These are phyloP conservation scores for Epinephelus awoara DNA, from an alignment of 2,797 vertebrate species.

Conservation along the genomic window DNA sequence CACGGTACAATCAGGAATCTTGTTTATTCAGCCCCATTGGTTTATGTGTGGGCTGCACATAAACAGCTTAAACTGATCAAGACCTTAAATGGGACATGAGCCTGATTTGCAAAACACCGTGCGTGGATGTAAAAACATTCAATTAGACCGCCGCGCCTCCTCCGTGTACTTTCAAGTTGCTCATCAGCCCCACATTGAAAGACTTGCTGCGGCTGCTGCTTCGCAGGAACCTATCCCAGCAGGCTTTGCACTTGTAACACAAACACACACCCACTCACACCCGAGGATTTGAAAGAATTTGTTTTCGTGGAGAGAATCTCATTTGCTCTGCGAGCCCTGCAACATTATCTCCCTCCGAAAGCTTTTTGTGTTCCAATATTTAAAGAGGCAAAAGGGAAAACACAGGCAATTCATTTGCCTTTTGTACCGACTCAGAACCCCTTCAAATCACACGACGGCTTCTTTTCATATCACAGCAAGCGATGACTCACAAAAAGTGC, in stretches of 20 bases:
- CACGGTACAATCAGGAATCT: constrained; percentile 3
- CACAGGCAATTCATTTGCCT: constrained; percentile 58
- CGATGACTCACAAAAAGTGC: constrained; percentile 34
- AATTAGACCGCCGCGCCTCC: constrained; percentile 56
- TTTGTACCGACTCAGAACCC: constrained; percentile 46
- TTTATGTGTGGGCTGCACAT: constrained; percentile 41
- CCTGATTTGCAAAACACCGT: constrained; percentile 42
- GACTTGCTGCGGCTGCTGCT: constrained; percentile 39
- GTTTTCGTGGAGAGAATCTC: constrained; percentile 71
- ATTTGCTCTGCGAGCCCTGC: constrained; percentile 63
- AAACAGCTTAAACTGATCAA: constrained; percentile 51
- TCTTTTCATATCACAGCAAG: constrained; percentile 31
- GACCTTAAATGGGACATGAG: constrained; percentile 47
- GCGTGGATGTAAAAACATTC: constrained; percentile 49
- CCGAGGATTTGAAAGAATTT: constrained; percentile 70
- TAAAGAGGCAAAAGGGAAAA: constrained; percentile 73
- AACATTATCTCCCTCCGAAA: constrained; percentile 58
- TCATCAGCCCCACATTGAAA: constrained; percentile 51
- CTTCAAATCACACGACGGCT: constrained; percentile 21
- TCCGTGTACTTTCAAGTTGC: constrained; percentile 42
- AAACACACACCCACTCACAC: constrained; percentile 72
- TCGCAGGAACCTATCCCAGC: constrained; percentile 66
- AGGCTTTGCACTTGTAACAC: constrained; percentile 69
- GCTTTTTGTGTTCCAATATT: constrained; percentile 70
- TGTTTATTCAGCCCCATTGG: constrained; percentile 16